Evolutionary conservation across 2,888 invertebrate species (phyloP).

Genomic region (Cephus pulcher): DNA sequence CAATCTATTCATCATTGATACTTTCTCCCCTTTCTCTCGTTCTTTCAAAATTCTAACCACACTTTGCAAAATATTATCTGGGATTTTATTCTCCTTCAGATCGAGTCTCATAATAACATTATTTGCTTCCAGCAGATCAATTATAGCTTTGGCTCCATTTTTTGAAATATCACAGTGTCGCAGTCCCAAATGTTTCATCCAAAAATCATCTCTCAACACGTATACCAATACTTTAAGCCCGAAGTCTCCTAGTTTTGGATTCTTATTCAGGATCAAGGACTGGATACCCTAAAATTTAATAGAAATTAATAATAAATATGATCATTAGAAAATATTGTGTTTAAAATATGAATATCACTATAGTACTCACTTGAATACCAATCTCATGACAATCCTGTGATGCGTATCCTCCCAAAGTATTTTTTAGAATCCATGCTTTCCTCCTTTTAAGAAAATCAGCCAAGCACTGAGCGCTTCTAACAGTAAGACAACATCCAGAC

Average conservation of each 20-base stretch:
- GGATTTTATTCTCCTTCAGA: constrained; percentile 35
- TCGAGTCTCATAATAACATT: constrained; percentile 32
- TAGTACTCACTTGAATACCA: neutral
- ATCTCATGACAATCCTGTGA: neutral
- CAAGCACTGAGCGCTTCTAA: constrained; percentile 24
- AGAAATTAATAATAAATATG: neutral
- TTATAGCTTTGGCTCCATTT: constrained; percentile 30
- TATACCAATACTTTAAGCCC: constrained; percentile 29
- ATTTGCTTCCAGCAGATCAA: constrained; percentile 38
- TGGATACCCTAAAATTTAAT: constrained; percentile 35
- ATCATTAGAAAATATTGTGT: neutral
- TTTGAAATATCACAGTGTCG: constrained; percentile 40
- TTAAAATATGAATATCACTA: neutral
- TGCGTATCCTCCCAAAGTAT: constrained; percentile 23
- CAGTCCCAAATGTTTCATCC: constrained; percentile 37
- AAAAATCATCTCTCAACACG: constrained; percentile 36
- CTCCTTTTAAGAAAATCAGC: constrained; percentile 31
- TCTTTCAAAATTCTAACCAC: constrained; percentile 31
- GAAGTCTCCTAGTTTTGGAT: constrained; percentile 37
- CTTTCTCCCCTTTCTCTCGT: constrained; percentile 23
- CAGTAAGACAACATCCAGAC: constrained; percentile 37
- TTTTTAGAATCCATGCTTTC: constrained; percentile 30
- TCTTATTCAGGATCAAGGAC: constrained; percentile 36
- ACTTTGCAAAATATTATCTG: constrained; percentile 22
- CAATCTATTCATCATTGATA: constrained; percentile 12